Base-by-base conservation (phyloP, 23 tunicate genomes). In the Pegea sp. region DNA sequence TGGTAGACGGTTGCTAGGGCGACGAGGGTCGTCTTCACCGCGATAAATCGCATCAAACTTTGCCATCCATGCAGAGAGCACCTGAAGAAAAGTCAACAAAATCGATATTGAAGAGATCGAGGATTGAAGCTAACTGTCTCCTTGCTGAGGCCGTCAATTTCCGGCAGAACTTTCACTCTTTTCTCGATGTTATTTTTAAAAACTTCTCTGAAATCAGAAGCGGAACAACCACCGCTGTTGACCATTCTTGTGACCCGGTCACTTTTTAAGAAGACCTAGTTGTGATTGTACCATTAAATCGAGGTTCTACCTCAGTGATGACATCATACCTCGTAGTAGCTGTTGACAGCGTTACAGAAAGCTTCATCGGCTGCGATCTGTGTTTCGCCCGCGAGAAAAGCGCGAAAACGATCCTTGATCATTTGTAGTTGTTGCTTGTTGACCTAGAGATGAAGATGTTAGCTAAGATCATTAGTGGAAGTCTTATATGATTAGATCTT, bases 21-120 rank as follows among this genome's bases (percentile, higher is more conserved):
- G 63, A 7, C 81, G 57, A 1, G 71, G 29, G 23, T 89, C 98
- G 30, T 89, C 98, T 32, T 89, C 98, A 3, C 98, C 98, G 4
- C 89, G 60, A 49, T 89, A 89, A 4, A 89, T 89, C 6, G 98
- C 98, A 58, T 89, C 98, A 66, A 89, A 89, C 49, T 89, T 89
- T 28, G 74, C 90, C 98, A 89, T 70, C 98, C 98, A 89, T 22
- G 90, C 69, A 11, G 95, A 74, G 30, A 84, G 52, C 24, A 84
- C 95, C 95, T 84, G 34, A 21, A 57, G 0, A 27, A 13, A 20
- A 54, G 0, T 16, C 13, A n/a, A n/a, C n/a, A n/a, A n/a, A n/a
- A n/a, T n/a, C 46, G 46, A 38, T 38, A 8, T 38, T 16, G 46
- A 38, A 38, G 46, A 38, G 46, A 16, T 38, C 46, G 46, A 16